Evolutionary conservation across 1,140 invertebrate genomes (phyloP), one percentile per base, ranked within the genome.

Genomic region (Pantala flavescens): DNA sequence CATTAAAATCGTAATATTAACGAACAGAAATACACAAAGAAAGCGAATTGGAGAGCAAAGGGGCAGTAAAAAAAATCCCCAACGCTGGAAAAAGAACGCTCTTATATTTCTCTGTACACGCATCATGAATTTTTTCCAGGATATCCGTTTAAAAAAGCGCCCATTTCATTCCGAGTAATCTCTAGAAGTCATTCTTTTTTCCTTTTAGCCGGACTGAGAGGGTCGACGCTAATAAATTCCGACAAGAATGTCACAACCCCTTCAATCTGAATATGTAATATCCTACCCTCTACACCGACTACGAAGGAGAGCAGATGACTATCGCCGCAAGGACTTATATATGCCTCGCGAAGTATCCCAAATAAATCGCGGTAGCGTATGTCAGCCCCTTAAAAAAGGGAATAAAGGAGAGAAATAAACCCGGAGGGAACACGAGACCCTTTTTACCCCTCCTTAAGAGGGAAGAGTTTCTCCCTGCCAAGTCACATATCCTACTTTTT

Each of bases 401-500:
- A 63, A 16, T 16, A 63, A 63, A 63, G n/a, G n/a, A 21, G 49
- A 63, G 49, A 63, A 63, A 63, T 63, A 63, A 63, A 63, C 3
- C 49, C 49, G n/a, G 55, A 24, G 74, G 73, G 71, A 73, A 76
- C 63, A 24, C 42, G 73, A 71, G 70, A 49, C 75, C 74, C 49
- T 21, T 63, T 21, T 63, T 63, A 63, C 49, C n/a, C 12, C 49
- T 14, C 49, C 49, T 63, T 21, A 16, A 63, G 12, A 16, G 16
- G 3, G 49, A 63, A 63, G n/a, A 63, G 16, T 63, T 49, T 21
- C 49, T 63, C 49, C 49, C 49, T 19, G 12, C 49, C n/a, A 63
- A 63, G 49, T 63, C 49, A 63, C 78, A 79, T 77, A 75, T 36
- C 21, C 70, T 28, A 55, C 19, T 77, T 77, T 74, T 78, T 77